These are phyloP conservation scores for Fulica atra DNA, from an alignment of 2,113 vertebrate species.

Conservation along the genomic window DNA sequence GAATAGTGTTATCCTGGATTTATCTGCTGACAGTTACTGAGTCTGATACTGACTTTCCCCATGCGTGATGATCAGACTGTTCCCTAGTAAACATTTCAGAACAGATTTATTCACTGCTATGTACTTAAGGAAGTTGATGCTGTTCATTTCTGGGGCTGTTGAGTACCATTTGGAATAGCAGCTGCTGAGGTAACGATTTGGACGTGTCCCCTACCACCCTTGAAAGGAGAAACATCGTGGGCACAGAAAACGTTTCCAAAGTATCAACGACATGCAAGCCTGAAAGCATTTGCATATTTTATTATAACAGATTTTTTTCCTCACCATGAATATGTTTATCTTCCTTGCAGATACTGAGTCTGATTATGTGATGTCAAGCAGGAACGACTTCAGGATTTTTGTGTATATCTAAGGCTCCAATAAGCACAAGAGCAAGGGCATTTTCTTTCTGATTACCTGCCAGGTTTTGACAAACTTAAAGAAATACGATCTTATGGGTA, in stretches of 20 bases:
- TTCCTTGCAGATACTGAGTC: not conserved
- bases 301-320: slow-evolving; percentile 25
- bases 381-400: not conserved
- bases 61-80: not conserved
- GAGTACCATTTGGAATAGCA: slow-evolving; percentile 57
- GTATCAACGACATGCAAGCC: not conserved
- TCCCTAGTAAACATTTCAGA: slow-evolving; percentile 28
- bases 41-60: not conserved
- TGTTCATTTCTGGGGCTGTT: slow-evolving; percentile 49
- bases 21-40: not conserved
- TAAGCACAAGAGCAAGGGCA: not conserved
- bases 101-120: slow-evolving; percentile 34
- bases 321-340: not conserved
- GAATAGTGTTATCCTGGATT: not conserved
- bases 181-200: slow-evolving; percentile 44
- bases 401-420: not conserved
- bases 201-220: not conserved
- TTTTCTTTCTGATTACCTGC: slow-evolving; percentile 29
- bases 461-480: slow-evolving; percentile 25
- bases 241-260: slow-evolving; percentile 8
- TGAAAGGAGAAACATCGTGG: slow-evolving; percentile 58
- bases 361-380: not conserved
- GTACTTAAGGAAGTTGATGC: slow-evolving; percentile 18
- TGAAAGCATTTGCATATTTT: slow-evolving; percentile 53
- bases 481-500: not conserved